Conservation (phyloP, 1,140 invertebrate genomes). For the Oryctes rhinoceros region DNA sequence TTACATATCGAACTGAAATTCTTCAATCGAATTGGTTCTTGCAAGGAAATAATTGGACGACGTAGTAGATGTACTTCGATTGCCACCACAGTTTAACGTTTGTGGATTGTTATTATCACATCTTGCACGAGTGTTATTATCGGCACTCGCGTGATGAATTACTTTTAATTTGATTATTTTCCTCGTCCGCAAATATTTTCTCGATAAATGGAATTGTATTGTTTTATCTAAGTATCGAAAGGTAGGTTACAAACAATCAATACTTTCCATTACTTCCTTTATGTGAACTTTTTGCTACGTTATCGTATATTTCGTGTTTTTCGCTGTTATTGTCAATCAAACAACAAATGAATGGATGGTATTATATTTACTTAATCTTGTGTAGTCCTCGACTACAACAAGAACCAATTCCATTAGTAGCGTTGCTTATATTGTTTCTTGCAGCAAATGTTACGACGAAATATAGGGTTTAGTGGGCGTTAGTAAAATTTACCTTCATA, state of each 20-base stretch:
- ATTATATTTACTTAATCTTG: neutral
- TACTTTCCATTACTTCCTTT: constrained; percentile 4
- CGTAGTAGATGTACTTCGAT: neutral
- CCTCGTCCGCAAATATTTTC: constrained; percentile 5
- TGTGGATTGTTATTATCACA: constrained; percentile 13
- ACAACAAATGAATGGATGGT: neutral
- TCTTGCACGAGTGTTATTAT: neutral
- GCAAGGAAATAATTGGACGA: neutral
- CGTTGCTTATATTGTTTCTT: neutral
- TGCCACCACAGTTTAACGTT: neutral
- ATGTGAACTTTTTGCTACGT: neutral
- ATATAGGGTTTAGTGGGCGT: too few relatives aligned
- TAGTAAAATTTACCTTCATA: too few relatives aligned
- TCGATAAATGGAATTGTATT: constrained; percentile 14
- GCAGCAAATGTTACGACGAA: too few relatives aligned
- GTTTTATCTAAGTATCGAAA: constrained; percentile 7
- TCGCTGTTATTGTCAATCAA: neutral
- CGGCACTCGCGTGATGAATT: constrained; percentile 24
- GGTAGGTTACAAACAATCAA: neutral
- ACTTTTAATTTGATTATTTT: constrained; percentile 31
- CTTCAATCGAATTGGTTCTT: neutral
- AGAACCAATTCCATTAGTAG: neutral
- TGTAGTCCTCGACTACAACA: neutral
- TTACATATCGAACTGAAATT: neutral
- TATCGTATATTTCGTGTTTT: neutral